Evolutionary conservation across 1,140 invertebrate species (phyloP), one percentile per base, ranked within the genome.

Genomic region (Calephelis virginiensis): DNA sequence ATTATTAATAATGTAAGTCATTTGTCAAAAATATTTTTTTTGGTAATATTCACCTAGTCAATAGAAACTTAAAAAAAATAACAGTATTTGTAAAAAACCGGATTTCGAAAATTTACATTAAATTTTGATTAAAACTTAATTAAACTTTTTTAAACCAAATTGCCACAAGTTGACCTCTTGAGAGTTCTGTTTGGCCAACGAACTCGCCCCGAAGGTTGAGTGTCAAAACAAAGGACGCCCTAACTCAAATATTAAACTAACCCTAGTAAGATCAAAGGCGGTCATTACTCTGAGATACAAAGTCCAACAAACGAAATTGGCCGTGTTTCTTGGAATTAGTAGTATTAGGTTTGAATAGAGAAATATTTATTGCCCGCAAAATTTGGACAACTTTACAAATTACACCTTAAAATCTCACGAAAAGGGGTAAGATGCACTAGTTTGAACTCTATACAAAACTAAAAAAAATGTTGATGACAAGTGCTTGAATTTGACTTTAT

Each of bases 181-280:
- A 62, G 11, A 8, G 17, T 63, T 62, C 37, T 28, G 49, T 37
- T 14, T 50, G 70, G 64, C 64, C 67, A 69, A 67, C 49, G 67
- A 66, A 60, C 71, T 50, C 61, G 49, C 43, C 37, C 9, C 40
- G 12, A 56, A 40, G 50, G 59, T 64, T 66, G 61, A 69, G 70
- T 63, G 63, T 66, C 71, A 70, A 70, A 72, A 72, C 69, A 72
- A 70, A 66, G 70, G 71, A 60, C 66, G 53, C 65, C 66, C 66
- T 63, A 71, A 69, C 68, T 69, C 71, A 73, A 73, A 70, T 68
- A 73, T 73, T 70, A 68, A 67, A 60, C 66, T 66, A 66, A 72
- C 71, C 73, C 71, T 59, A 70, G 69, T 71, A 63, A 77, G 72
- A 84, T 82, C 82, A 84, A 84, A 84, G 77, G 71, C 72, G 63